Evolutionary conservation across 2,113 vertebrate genomes (phyloP).

Genomic region (Meles meles): DNA sequence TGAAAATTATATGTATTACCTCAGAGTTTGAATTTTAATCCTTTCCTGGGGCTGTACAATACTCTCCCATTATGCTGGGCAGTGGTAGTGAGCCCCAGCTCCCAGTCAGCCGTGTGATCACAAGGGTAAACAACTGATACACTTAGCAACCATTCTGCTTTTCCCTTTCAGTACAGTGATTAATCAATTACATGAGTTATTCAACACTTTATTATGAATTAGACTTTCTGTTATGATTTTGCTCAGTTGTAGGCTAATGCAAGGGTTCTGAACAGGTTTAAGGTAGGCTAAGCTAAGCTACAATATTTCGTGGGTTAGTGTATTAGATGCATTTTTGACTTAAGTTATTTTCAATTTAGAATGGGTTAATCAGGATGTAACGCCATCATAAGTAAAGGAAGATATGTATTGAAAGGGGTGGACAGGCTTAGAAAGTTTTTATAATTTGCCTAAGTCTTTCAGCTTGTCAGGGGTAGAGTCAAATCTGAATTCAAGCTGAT

Average conservation of each 20-base stretch:
- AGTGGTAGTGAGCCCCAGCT: background rate
- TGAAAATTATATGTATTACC: background rate
- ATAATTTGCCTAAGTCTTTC: background rate
- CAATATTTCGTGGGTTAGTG: background rate
- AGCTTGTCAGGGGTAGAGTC: background rate
- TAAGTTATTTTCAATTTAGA: background rate
- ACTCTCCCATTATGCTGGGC: background rate
- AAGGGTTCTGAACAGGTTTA: background rate
- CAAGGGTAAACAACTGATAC: background rate
- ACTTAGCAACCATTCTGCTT: background rate
- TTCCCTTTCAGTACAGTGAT: background rate
- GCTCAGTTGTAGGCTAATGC: background rate
- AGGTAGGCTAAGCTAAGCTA: background rate
- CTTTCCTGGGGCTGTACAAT: background rate
- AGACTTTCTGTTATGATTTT: background rate
- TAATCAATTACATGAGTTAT: background rate
- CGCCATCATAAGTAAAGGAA: background rate
- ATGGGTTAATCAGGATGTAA: background rate
- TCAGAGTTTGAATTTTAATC: background rate
- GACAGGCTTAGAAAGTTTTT: background rate
- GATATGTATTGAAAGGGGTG: background rate
- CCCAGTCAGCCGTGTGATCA: background rate
- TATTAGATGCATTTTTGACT: background rate
- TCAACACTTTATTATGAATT: background rate
- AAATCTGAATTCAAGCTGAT: background rate